Base-by-base conservation (phyloP, 2,113 vertebrate species). In the Pygoscelis adeliae region DNA sequence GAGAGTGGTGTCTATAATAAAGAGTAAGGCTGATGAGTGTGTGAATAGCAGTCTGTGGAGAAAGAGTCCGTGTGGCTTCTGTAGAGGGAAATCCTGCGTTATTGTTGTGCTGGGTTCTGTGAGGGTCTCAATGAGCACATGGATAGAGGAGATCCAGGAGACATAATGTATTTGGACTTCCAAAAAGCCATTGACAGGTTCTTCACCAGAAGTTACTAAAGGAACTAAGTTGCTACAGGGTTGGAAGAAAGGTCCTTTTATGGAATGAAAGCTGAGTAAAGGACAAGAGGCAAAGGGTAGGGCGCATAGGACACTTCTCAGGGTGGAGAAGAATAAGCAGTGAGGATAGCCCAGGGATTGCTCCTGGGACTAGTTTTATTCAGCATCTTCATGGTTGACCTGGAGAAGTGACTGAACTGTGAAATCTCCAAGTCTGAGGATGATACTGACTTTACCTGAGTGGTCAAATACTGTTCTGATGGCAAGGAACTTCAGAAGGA, bases 281-380 rank as follows among this genome's bases (percentile, higher is more conserved):
- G 26, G 19, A 61, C 1, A 10, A 63, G 16, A 67, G 32, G 29
- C 5, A 85, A 91, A 52, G 36, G 3, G 11, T 36, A 50, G 9
- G 12, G 30, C 2, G 1, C 14, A 23, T 0, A 2, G 21, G 29
- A 50, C 4, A 5, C 11, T 52, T 72, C 34, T 56, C 23, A 32
- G 38, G 2, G 6, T 20, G n/a, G 15, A 63, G 25, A 25, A 38
- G 12, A 27, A 18, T 47, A 52, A 56, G 67, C 32, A 63, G 22
- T 21, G 40, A 67, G n/a, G 32, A 56, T 15, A 83, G 16, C 13
- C 40, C 61, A 70, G 13, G 50, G 19, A n/a, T 25, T 74, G 53
- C 17, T 80, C 26, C 32, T 52, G 11, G 15, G 26, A 65, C 9
- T n/a, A 32, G 23, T 76, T 87, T 61, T 46, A 26, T 76, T 58